Evolutionary conservation across 2,888 invertebrate species (phyloP), one percentile per base, ranked within the genome.

Genomic region (Clunio marinus): DNA sequence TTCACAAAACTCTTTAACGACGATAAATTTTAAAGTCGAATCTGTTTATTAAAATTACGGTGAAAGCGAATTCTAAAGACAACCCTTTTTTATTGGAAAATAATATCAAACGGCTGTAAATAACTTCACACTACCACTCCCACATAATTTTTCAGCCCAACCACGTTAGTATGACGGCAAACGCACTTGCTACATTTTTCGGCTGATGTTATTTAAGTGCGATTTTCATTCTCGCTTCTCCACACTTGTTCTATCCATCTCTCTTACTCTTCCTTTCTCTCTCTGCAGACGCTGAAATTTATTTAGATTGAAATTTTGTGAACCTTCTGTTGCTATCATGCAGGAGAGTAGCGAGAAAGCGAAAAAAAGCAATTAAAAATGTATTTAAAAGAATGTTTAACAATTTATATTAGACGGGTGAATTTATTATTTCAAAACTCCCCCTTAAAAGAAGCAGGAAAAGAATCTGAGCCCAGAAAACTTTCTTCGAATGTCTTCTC

Each of bases 371-470:
- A 62, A 62, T 62, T 62, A 62, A 62, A 62, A 62, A 62, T 62
- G 62, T 32, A 62, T 62, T 62, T 62, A 62, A 62, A 62, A 62
- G 62, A 62, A 62, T 62, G 62, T 62, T 62, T 41, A n/a, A 41
- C 41, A 41, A 41, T 41, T 41, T 41, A 41, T 41, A 41, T 41
- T 3, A 41, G 41, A n/a, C 41, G 10, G 41, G 41, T 8, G 15
- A 41, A 41, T 59, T 59, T 59, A 59, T 35, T 28, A 20, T 35
- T 55, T 24, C 17, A n/a, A n/a, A n/a, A 7, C 5, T 55, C 22
- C 55, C 55, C 55, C 22, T 4, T 24, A 4, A 10, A 13, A 20
- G 20, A 20, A n/a, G n/a, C n/a, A n/a, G n/a, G n/a, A n/a, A n/a
- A n/a, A 35, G 7, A 35, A 35, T 8, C 35, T 10, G 35, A 35